These are phyloP conservation scores for Leuciscus waleckii DNA, from an alignment of 2,797 vertebrate genomes.

Conservation along the genomic window DNA sequence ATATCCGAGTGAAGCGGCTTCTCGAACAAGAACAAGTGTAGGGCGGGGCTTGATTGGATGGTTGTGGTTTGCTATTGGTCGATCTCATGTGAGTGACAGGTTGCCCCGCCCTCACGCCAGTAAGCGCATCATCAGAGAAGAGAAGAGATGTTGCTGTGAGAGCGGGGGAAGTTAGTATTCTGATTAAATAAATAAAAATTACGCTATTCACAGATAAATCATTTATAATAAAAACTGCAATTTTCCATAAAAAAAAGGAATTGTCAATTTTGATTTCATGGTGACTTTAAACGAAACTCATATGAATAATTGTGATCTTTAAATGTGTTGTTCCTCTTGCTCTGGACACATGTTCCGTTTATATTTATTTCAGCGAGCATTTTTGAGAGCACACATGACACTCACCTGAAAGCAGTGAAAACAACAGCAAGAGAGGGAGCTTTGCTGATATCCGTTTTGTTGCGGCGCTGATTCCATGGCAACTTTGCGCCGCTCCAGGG, in stretches of 20 bases:
- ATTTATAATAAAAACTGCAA: background rate
- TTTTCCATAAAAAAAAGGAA: background rate
- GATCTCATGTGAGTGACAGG: too few relatives aligned
- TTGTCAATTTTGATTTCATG: background rate
- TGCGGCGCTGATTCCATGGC: too few relatives aligned
- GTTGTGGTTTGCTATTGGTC: too few relatives aligned
- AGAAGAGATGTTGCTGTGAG: background rate
- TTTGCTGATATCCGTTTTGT: too few relatives aligned
- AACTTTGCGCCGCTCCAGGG: too few relatives aligned
- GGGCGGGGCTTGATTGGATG: too few relatives aligned
- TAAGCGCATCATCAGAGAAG: background rate
- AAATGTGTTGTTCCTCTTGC: background rate
- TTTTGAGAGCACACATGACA: background rate
- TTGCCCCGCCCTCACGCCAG: background rate
- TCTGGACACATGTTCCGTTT: background rate
- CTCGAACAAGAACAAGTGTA: background rate
- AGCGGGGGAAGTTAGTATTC: background rate
- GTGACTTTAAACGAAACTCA: background rate
- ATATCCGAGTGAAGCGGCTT: background rate
- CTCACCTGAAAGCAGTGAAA: too few relatives aligned
- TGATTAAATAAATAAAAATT: background rate
- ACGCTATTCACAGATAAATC: background rate
- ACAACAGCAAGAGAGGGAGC: too few relatives aligned
- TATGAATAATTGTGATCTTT: background rate
- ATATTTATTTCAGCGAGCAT: constrained; percentile 5